A percentile compares a stretch with the other conserved stretches of the same genome.
phyloP scores from a whole-genome alignment of 1,140 invertebrate genomes.

The Antheraea mylitta region DNA sequence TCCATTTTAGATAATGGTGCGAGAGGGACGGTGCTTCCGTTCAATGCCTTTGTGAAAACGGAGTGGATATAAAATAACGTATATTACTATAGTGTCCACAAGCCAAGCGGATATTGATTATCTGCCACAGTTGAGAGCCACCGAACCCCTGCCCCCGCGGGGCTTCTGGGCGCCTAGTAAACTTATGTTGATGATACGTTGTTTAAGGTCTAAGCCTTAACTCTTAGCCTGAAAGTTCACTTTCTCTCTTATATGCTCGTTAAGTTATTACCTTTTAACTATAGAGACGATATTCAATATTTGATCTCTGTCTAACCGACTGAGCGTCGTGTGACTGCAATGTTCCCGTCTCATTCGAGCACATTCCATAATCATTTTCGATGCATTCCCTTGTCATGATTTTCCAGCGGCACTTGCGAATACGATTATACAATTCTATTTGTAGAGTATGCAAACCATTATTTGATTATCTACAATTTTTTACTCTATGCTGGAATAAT shows the following conservation, averaged over 20 bases:
- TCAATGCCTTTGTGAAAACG: slow-evolving; percentile 37
- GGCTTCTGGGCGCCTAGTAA: slow-evolving; percentile 29
- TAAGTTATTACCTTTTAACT: slow-evolving; percentile 49
- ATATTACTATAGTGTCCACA: slow-evolving; percentile 79
- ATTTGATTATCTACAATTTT: neutral
- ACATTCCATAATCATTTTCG: slow-evolving; percentile 77
- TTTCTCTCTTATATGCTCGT: slow-evolving; percentile 32
- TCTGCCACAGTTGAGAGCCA: slow-evolving; percentile 78
- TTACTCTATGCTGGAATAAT: neutral
- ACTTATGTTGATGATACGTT: slow-evolving; percentile 36
- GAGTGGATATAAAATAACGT: slow-evolving; percentile 72
- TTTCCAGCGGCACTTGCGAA: slow-evolving; percentile 63
- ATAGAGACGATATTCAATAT: slow-evolving; percentile 65
- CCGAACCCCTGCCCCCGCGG: slow-evolving; percentile 43
- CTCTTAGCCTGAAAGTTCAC: slow-evolving; percentile 36
- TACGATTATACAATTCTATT: slow-evolving; percentile 32
- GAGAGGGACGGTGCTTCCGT: slow-evolving; percentile 47
- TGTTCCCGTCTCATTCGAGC: slow-evolving; percentile 63
- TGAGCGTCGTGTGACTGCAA: slow-evolving; percentile 65
- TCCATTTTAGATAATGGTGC: slow-evolving; percentile 77
- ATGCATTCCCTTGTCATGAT: slow-evolving; percentile 77
- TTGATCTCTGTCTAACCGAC: slow-evolving; percentile 78
- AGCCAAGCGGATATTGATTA: slow-evolving; percentile 80
- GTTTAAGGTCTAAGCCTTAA: slow-evolving; percentile 47
- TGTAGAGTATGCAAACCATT: slow-evolving; percentile 23